Conservation (phyloP, 2,113 vertebrate species). For the rat (Rattus norvegicus) region DNA sequence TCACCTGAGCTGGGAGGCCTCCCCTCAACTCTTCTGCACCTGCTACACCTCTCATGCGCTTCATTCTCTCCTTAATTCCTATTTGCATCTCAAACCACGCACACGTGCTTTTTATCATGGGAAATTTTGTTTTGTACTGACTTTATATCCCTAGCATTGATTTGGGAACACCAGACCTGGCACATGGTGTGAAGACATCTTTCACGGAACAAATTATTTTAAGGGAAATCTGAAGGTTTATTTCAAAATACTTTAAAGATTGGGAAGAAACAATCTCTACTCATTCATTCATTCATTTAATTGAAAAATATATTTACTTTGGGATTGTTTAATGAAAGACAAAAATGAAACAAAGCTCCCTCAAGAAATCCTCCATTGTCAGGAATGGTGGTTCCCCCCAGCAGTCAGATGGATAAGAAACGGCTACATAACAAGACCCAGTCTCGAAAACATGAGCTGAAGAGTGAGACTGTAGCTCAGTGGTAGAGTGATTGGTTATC, state of each 20-base stretch:
- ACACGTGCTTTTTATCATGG: not conserved
- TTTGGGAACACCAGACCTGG: not conserved
- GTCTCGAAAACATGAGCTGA: not conserved
- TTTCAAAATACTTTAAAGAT: not conserved
- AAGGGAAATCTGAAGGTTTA: not conserved
- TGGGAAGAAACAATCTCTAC: not conserved
- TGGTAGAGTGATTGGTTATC: not conserved
- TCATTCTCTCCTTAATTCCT: slow-evolving; percentile 9
- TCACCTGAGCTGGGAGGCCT: not conserved
- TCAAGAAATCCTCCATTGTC: not conserved
- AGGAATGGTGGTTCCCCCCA: too few species aligned
- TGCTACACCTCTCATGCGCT: not conserved
- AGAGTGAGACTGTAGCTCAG: not conserved
- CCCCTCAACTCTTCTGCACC: not conserved
- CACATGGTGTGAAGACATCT: not conserved
- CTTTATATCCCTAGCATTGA: not conserved
- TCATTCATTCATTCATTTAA: not conserved
- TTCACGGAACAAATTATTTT: slow-evolving; percentile 30
- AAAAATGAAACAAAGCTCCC: slow-evolving; percentile 10
- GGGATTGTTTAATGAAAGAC: not conserved
- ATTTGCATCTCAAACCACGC: not conserved
- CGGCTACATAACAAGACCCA: not conserved
- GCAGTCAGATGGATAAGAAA: too few species aligned
- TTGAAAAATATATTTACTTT: not conserved
- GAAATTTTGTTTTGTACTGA: not conserved